A percentile compares a stretch with the other conserved stretches of the same genome.
phyloP scores from a whole-genome alignment of 2,797 vertebrate species.

The Crocidura indochinensis region DNA sequence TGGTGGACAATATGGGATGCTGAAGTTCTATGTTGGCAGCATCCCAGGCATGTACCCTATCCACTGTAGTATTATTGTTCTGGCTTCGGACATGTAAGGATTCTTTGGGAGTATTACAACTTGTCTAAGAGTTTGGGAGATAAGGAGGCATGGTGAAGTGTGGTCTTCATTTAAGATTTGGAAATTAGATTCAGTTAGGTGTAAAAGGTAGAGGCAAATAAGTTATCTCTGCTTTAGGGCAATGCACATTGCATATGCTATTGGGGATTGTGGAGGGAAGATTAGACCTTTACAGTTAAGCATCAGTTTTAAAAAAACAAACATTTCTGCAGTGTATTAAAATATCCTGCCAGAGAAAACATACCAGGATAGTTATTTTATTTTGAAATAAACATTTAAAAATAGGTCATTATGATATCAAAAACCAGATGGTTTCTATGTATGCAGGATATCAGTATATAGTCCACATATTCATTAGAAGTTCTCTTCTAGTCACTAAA shows the following conservation, averaged over 20 bases:
- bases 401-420: background rate
- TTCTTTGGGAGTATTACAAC: background rate
- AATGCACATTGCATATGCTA: background rate
- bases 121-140: background rate
- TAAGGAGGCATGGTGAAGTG: background rate
- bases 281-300: background rate
- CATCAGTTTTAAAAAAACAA: conserved; percentile 45
- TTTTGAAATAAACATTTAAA: conserved; percentile 50
- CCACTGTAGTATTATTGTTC: no score
- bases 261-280: fast-evolving
- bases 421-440: background rate
- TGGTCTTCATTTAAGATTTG: background rate
- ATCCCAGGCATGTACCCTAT: no score
- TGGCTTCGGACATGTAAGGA: no score
- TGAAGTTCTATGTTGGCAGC: no score
- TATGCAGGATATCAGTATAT: background rate
- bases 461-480: background rate
- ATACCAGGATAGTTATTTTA: conserved; percentile 20
- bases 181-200: background rate
- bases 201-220: background rate
- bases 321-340: background rate
- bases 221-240: background rate
- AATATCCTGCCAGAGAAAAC: conserved; percentile 37
- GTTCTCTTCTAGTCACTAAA: background rate
- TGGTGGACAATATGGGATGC: no score